Percentiles rank a stretch among this genome's conserved stretches.
Evolutionary conservation across 2,888 invertebrate species (phyloP).

Genomic region (Seira musarum): DNA sequence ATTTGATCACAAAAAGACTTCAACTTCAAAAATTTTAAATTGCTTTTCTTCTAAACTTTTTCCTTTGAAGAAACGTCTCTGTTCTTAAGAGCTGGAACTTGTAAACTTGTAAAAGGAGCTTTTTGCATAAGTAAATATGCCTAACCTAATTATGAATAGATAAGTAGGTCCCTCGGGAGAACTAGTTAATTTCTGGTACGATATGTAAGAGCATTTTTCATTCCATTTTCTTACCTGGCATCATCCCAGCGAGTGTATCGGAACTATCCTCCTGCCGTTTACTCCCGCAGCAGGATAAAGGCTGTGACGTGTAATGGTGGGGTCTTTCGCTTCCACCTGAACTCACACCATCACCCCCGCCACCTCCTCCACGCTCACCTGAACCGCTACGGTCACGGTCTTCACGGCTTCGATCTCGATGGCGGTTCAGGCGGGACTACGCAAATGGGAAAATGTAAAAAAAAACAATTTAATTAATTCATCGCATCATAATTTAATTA

Average conservation of each 20-base stretch:
- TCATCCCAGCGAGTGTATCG: constrained; percentile 61
- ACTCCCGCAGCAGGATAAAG: constrained; percentile 66
- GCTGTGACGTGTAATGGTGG: constrained; percentile 19
- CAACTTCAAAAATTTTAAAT: no score
- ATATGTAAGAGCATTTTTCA: background rate
- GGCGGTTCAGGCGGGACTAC: constrained; percentile 67
- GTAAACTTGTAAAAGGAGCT: no score
- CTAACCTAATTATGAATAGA: no score
- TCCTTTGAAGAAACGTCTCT: background rate
- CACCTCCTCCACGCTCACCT: background rate
- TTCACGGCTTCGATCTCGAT: constrained; percentile 63
- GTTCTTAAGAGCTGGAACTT: no score
- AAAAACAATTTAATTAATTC: background rate
- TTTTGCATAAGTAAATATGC: no score
- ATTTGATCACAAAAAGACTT: no score
- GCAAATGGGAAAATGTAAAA: no score
- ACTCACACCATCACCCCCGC: background rate
- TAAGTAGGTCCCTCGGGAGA: no score
- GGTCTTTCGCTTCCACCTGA: constrained; percentile 22
- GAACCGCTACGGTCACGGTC: constrained; percentile 11
- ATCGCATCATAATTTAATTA: background rate
- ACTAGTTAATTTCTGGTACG: background rate
- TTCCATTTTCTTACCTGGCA: constrained; percentile 32
- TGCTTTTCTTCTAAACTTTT: background rate
- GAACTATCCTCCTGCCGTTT: constrained; percentile 63